Base-by-base conservation (phyloP, 2,113 vertebrate species). In the Oreocharis arfaki region DNA sequence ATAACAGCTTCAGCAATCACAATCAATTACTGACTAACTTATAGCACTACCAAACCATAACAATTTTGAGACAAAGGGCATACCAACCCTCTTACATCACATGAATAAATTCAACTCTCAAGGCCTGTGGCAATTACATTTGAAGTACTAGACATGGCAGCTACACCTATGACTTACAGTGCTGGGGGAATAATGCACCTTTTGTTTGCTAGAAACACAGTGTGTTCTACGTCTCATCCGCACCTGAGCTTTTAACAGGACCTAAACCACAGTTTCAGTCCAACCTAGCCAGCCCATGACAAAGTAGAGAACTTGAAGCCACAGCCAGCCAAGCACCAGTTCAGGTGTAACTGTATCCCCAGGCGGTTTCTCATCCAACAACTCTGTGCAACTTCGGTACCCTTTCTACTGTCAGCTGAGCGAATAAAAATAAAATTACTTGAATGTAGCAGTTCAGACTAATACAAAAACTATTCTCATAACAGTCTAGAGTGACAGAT, bases 141-240 rank as follows among this genome's bases (percentile, higher is more conserved):
- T 59, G 18, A 90, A 85, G 32, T 35, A 61, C 32, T 6, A 71
- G 15, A 57, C 22, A 9, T 1, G 17, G 35, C 71, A 87, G 39
- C 64, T 42, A 78, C 65, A 79, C 37, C 85, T 80, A 7, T 1
- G 32, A 87, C 41, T 71, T 90, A 49, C 70, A 64, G 24, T 16
- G 37, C 47, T 56, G 20, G 22, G 9, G 30, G 6, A 91, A 78
- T 7, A 70, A 37, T 0, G 0, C 20, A 67, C 8, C 23, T 35
- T 8, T 6, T 42, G 30, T 41, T 73, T 73, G 35, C 39, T 19
- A 60, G 30, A 32, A 91, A 79, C 18, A 35, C 10, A 28, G 9
- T 3, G 2, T 2, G 0, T 50, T 84, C 8, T 13, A 57, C 46
- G 6, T 49, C n/a, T 44, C 37, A 83, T 27, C 33, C 52, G 32